These are phyloP conservation scores for Lottia gigantea DNA, from an alignment of 2,888 invertebrate species.

Conservation along the genomic window DNA sequence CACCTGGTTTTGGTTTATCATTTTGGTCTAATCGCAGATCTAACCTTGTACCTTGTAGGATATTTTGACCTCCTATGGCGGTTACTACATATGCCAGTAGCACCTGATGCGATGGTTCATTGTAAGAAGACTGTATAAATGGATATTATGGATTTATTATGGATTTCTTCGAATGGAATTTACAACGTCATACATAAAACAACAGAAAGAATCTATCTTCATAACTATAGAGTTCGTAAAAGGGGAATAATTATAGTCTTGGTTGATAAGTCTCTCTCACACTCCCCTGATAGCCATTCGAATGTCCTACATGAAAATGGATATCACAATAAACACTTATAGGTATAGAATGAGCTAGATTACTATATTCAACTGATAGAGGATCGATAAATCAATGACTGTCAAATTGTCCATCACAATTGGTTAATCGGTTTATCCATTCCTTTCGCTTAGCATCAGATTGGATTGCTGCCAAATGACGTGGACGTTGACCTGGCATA, in stretches of 20 bases:
- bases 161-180: no score
- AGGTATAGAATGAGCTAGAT: neutral
- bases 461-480: neutral
- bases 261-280: constrained; percentile 7
- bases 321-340: neutral
- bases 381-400: neutral
- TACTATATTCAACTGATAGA: neutral
- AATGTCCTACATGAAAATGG: neutral
- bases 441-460: neutral
- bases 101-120: no score
- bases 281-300: neutral
- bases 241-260: neutral
- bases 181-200: neutral
- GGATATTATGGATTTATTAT: no score
- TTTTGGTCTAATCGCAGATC: no score
- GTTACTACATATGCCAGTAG: no score
- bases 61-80: no score
- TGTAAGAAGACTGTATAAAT: no score
- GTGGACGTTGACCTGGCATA: neutral
- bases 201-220: neutral
- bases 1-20: no score
- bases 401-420: neutral
- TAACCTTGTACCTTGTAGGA: no score
- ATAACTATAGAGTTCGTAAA: neutral
- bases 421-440: neutral